These are phyloP conservation scores for Ciconia nigra DNA, from an alignment of 2,797 vertebrate genomes.

Conservation along the genomic window DNA sequence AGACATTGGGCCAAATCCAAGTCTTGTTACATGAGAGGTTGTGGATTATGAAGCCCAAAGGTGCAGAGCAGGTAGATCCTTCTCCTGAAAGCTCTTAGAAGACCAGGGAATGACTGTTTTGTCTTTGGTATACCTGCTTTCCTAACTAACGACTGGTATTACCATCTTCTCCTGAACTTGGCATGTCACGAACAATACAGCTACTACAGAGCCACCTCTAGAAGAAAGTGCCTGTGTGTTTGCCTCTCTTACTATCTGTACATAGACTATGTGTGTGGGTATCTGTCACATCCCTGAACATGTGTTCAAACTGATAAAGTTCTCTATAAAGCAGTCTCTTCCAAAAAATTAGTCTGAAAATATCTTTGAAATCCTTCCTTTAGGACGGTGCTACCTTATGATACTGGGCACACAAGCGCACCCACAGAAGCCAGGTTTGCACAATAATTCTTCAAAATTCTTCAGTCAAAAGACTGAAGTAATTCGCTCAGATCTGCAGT, in stretches of 20 bases:
- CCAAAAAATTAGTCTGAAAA: not conserved
- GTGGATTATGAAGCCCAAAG: not conserved
- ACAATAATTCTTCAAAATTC: not conserved
- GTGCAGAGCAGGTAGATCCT: not conserved
- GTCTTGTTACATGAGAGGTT: not conserved
- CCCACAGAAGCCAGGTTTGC: not conserved
- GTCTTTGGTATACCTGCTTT: not conserved
- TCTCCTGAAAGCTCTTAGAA: not conserved
- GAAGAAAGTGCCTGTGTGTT: not conserved
- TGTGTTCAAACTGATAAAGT: not conserved
- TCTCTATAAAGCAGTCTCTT: not conserved
- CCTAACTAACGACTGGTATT: not conserved
- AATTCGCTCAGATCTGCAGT: not conserved
- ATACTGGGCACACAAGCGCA: not conserved
- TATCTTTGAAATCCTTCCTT: not conserved
- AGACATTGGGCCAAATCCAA: not conserved
- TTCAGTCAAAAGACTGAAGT: not conserved
- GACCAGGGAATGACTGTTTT: not conserved
- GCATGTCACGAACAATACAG: not conserved
- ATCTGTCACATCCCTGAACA: not conserved
- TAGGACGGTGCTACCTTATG: not conserved
- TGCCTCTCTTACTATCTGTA: not conserved
- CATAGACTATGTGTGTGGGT: not conserved
- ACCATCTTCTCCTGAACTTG: not conserved
- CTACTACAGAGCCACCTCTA: not conserved